phyloP scores from a whole-genome alignment of 2,113 vertebrate species.

The Notechis scutatus region DNA sequence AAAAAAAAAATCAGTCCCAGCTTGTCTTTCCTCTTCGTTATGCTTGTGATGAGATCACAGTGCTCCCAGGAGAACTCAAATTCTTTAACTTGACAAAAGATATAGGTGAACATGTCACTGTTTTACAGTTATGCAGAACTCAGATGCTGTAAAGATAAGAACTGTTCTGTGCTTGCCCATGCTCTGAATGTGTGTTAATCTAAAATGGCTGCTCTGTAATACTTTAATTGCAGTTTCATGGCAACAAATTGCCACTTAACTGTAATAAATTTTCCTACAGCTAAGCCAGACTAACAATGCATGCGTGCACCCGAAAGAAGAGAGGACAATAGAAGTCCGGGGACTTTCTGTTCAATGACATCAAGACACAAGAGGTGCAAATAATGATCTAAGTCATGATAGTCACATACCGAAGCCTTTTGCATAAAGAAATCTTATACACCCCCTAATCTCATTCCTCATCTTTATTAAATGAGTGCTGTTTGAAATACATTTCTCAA shows the following conservation, averaged over 20 bases:
- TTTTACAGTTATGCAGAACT: conserved; percentile 36
- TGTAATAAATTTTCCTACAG: conserved; percentile 75
- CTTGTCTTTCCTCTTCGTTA: conserved; percentile 59
- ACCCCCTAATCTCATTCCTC: not conserved
- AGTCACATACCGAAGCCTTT: conserved; percentile 6
- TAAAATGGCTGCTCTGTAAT: conserved; percentile 79
- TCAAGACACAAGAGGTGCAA: not conserved
- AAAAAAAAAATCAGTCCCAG: conserved; percentile 49
- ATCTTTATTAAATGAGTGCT: conserved; percentile 35
- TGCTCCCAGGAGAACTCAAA: conserved; percentile 34
- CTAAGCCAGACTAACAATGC: conserved; percentile 72
- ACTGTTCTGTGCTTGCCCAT: conserved; percentile 54
- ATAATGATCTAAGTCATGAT: not conserved
- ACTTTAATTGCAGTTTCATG: conserved; percentile 83
- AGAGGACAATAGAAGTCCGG: conserved; percentile 30
- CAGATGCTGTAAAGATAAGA: conserved; percentile 37
- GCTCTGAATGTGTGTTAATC: conserved; percentile 68
- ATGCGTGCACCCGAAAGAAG: conserved; percentile 48
- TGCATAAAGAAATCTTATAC: not conserved
- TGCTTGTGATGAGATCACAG: conserved; percentile 46
- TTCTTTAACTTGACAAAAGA: conserved; percentile 48
- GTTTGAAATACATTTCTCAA: conserved; percentile 36
- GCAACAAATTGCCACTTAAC: conserved; percentile 84
- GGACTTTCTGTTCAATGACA: not conserved
- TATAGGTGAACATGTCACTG: conserved; percentile 26